A percentile compares a stretch with the other conserved stretches of the same genome.
Conservation (phyloP, 2,113 vertebrate genomes). For the Apus apus region DNA sequence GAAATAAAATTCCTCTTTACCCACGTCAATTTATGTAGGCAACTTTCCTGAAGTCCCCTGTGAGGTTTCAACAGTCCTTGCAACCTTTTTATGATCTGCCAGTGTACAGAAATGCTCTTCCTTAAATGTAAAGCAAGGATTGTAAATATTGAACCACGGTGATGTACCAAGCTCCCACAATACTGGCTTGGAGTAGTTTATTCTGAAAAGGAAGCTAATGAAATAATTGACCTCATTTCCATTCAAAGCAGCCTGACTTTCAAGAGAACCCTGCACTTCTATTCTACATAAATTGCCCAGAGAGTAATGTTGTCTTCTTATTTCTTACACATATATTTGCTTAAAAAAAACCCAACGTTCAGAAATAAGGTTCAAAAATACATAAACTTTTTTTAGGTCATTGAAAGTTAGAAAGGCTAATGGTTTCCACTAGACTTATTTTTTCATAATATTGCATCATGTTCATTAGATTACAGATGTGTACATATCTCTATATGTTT, state of each 20-base stretch:
- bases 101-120: not conserved
- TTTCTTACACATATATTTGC: not conserved
- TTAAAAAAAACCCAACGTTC: not conserved
- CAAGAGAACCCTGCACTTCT: not conserved
- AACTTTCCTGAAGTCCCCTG: not conserved
- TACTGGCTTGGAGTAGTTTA: not conserved
- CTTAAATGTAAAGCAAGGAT: slow-evolving; percentile 6
- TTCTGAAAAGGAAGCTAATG: slow-evolving; percentile 51
- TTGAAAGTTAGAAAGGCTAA: not conserved
- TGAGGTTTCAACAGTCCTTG: not conserved
- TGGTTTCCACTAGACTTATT: not conserved
- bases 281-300: not conserved
- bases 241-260: slow-evolving; percentile 14
- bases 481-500: not conserved
- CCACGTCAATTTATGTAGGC: not conserved
- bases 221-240: slow-evolving; percentile 54
- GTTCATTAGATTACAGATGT: not conserved
- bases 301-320: not conserved
- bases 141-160: slow-evolving; percentile 50
- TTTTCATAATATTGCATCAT: not conserved
- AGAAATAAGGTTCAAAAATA: not conserved
- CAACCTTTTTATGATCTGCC: slow-evolving; percentile 2
- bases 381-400: not conserved
- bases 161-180: not conserved
- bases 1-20: not conserved